These are phyloP conservation scores for Norana najaformis DNA, from an alignment of 2,888 invertebrate genomes.

Conservation along the genomic window DNA sequence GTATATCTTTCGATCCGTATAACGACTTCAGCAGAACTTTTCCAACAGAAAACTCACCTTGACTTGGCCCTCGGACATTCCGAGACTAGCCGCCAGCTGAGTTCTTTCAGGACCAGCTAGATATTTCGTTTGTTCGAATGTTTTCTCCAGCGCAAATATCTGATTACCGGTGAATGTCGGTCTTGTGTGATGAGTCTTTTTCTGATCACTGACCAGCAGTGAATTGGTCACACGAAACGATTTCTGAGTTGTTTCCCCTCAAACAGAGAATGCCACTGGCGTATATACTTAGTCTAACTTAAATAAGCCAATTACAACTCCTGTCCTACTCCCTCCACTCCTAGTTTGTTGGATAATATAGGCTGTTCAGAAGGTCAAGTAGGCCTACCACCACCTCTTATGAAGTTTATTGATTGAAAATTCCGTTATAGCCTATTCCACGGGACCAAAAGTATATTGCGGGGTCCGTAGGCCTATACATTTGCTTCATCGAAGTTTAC, in stretches of 20 bases:
- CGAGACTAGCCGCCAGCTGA: not conserved
- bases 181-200: not conserved
- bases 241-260: not conserved
- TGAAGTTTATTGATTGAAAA: no score
- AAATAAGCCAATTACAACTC: no score
- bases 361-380: no score
- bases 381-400: no score
- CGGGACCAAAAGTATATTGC: no score
- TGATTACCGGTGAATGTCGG: not conserved
- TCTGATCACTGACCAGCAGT: not conserved
- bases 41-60: not conserved
- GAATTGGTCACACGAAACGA: not conserved
- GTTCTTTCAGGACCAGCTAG: slow-evolving; percentile 13
- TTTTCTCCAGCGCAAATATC: not conserved
- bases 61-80: not conserved
- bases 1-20: no score
- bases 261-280: not conserved
- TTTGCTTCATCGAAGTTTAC: no score
- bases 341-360: not conserved
- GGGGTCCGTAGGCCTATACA: no score
- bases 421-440: no score
- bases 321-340: no score
- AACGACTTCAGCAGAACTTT: not conserved
- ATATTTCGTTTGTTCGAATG: slow-evolving; percentile 13
- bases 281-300: not conserved